Percentiles rank a stretch among this genome's conserved stretches.
Evolutionary conservation across 2,888 invertebrate genomes (phyloP).

Genomic region (Trissolcus brochymenae): DNA sequence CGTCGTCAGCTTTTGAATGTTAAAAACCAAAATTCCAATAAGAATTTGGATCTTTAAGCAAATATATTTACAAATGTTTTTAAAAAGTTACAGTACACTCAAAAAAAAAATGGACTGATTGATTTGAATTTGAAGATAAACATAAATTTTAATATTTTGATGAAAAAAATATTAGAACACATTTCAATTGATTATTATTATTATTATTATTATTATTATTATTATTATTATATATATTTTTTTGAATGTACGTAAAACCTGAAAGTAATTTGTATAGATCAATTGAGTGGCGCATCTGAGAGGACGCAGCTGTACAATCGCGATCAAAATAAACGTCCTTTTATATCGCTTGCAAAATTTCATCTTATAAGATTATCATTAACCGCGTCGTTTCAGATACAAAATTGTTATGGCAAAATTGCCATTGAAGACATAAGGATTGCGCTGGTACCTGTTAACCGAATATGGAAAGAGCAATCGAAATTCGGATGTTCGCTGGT

Average conservation of each 20-base stretch:
- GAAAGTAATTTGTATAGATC: slow-evolving; percentile 18
- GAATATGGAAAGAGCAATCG: slow-evolving; percentile 19
- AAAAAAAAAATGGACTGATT: too few species aligned
- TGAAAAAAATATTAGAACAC: too few species aligned
- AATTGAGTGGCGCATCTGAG: slow-evolving; percentile 15
- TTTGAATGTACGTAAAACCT: slow-evolving; percentile 2
- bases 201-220: too few species aligned
- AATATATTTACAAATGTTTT: not conserved
- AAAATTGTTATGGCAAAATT: slow-evolving; percentile 19
- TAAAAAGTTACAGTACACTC: not conserved
- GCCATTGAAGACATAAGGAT: slow-evolving; percentile 33
- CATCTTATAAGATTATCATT: slow-evolving; percentile 21
- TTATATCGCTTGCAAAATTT: slow-evolving; percentile 9
- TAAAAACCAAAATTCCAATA: too few species aligned
- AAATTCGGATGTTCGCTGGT: slow-evolving; percentile 5
- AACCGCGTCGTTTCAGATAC: slow-evolving; percentile 32
- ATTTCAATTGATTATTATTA: too few species aligned
- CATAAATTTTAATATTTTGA: too few species aligned
- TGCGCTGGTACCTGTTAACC: slow-evolving; percentile 42
- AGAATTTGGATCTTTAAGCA: not conserved
- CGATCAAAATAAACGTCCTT: slow-evolving; percentile 34
- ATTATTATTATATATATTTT: too few species aligned
- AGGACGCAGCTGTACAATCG: not conserved
- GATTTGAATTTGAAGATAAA: too few species aligned
- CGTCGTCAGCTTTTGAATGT: not conserved